phyloP scores from a whole-genome alignment of 2,888 invertebrate species.

The Troides helena region DNA sequence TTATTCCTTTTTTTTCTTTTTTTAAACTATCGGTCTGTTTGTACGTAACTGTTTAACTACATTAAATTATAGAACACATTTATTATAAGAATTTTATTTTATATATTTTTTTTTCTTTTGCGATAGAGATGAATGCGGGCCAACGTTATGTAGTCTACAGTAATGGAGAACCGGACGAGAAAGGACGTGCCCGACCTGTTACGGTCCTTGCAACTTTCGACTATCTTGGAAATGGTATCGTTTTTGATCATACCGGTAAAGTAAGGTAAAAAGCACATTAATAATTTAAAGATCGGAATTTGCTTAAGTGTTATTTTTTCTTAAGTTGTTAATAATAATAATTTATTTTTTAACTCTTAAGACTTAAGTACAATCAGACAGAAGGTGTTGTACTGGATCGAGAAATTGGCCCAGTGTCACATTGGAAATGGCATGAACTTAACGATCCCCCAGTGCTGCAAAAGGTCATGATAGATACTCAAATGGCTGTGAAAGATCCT shows the following conservation, averaged over 20 bases:
- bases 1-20: too few species aligned
- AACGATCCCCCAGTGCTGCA: conserved; percentile 71
- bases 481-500: conserved; percentile 65
- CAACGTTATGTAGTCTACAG: conserved; percentile 68
- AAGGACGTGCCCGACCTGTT: conserved; percentile 57
- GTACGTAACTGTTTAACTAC: too few species aligned
- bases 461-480: conserved; percentile 73
- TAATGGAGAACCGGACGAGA: conserved; percentile 63
- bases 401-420: conserved; percentile 62
- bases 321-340: not conserved
- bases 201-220: conserved; percentile 69
- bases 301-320: not conserved
- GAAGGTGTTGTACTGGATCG: conserved; percentile 71
- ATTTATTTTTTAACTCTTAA: conserved; percentile 34
- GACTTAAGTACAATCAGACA: conserved; percentile 72
- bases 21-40: too few species aligned
- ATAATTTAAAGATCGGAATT: not conserved
- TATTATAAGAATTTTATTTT: not conserved
- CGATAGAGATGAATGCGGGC: conserved; percentile 61
- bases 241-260: conserved; percentile 70
- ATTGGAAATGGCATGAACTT: conserved; percentile 74
- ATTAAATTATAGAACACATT: not conserved
- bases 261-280: conserved; percentile 50
- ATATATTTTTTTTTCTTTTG: not conserved
- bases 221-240: conserved; percentile 68